Conservation (phyloP, 1,140 invertebrate genomes). For the Lepidurus packardi region DNA sequence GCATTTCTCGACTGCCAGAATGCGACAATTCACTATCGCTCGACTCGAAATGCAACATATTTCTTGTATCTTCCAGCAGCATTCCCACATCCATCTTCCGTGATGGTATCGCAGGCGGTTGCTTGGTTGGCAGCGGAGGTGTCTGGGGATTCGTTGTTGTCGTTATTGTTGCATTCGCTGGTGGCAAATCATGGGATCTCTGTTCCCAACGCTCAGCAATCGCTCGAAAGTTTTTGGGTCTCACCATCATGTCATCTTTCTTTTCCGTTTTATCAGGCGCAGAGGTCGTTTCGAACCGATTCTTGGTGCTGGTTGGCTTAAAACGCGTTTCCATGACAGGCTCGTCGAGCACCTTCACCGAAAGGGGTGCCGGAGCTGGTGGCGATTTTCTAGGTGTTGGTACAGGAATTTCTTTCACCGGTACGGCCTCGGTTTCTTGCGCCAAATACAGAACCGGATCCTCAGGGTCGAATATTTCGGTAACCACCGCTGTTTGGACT, state of each 20-base stretch:
- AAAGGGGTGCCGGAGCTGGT: constrained; percentile 34
- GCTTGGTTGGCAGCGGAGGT: constrained; percentile 26
- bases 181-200: neutral
- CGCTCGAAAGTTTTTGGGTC: constrained; percentile 30
- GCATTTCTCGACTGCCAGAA: constrained; percentile 38
- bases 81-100: constrained; percentile 22
- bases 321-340: constrained; percentile 16
- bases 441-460: neutral
- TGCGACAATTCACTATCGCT: constrained; percentile 36
- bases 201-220: constrained; percentile 31
- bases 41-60: constrained; percentile 36
- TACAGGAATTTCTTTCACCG: constrained; percentile 22
- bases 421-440: neutral
- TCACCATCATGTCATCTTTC: neutral
- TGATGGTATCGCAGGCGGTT: constrained; percentile 30
- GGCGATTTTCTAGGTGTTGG: constrained; percentile 38
- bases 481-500: constrained; percentile 38
- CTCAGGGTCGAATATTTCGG: constrained; percentile 38
- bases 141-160: constrained; percentile 26
- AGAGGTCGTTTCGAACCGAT: neutral
- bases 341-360: constrained; percentile 33
- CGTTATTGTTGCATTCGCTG: neutral
- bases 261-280: constrained; percentile 18
- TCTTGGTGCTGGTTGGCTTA: constrained; percentile 13
- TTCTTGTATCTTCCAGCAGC: constrained; percentile 36